A percentile compares a stretch with the other conserved stretches of the same genome.
Conservation (phyloP, 2,888 invertebrate species). For the Morpho helenor region DNA sequence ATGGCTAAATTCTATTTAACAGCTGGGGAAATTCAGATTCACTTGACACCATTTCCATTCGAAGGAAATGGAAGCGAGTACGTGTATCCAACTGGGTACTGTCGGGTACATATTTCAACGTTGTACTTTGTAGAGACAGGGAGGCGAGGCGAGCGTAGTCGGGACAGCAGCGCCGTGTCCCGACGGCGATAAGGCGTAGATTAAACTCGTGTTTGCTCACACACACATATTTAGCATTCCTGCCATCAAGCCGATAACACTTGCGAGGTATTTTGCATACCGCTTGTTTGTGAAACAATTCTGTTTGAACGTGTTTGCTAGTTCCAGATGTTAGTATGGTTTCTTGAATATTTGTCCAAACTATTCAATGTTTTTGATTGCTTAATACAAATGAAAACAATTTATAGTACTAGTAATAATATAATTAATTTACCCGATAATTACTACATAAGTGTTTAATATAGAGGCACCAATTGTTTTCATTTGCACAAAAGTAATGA, state of each 20-base stretch:
- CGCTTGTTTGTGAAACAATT: conserved; percentile 66
- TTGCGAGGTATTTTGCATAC: conserved; percentile 64
- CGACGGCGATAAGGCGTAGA: conserved; percentile 66
- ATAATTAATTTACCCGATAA: no score
- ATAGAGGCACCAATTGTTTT: no score
- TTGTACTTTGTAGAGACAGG: conserved; percentile 11
- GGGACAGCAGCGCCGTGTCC: conserved; percentile 33
- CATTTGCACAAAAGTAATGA: no score
- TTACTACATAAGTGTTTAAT: no score
- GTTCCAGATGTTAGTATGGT: conserved; percentile 26
- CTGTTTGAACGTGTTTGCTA: conserved; percentile 56
- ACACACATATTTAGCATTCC: conserved; percentile 71
- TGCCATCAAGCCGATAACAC: conserved; percentile 55
- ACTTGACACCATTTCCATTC: conserved; percentile 41
- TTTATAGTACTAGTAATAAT: no score
- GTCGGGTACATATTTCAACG: conserved; percentile 17
- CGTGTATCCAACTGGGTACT: conserved; percentile 20
- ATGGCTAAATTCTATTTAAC: conserved; percentile 31
- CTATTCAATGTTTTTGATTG: conserved; percentile 9
- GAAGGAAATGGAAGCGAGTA: conserved; percentile 33
- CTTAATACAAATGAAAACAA: background rate
- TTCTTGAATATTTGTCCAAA: conserved; percentile 20
- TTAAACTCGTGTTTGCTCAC: conserved; percentile 68
- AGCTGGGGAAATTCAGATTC: conserved; percentile 39
- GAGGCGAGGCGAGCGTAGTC: conserved; percentile 24